Conservation (phyloP, 2,797 vertebrate genomes). For the Botia almorhae region DNA sequence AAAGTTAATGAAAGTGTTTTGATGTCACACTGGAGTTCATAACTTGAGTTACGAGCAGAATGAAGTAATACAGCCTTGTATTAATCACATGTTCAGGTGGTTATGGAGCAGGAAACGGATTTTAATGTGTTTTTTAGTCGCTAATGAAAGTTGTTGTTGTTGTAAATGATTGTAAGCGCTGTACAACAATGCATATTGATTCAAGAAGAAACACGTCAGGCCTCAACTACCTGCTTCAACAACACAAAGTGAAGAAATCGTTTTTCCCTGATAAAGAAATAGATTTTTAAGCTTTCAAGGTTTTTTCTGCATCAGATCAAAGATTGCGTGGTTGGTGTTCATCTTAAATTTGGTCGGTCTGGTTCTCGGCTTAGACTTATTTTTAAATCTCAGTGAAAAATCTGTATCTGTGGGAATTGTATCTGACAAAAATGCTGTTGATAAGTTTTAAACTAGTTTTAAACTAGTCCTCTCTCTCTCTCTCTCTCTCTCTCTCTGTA, state of each 20-base stretch:
- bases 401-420: too few relatives aligned
- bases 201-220: too few relatives aligned
- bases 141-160: constrained; percentile 24
- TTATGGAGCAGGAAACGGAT: constrained; percentile 20
- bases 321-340: too few relatives aligned
- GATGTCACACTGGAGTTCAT: constrained; percentile 59
- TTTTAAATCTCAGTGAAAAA: too few relatives aligned
- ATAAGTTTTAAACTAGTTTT: not conserved
- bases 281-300: too few relatives aligned
- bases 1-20: constrained; percentile 71
- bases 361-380: too few relatives aligned
- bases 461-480: not conserved
- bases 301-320: too few relatives aligned
- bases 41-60: constrained; percentile 59
- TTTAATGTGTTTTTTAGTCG: constrained; percentile 42
- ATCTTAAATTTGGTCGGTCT: too few relatives aligned
- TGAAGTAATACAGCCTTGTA: constrained; percentile 54
- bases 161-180: not conserved
- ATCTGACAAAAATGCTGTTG: not conserved
- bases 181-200: too few relatives aligned
- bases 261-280: too few relatives aligned
- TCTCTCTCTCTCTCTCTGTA: constrained; percentile 45
- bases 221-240: too few relatives aligned
- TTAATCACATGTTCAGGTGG: constrained; percentile 44
- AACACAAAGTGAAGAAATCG: too few relatives aligned